Conservation (phyloP, 2,113 vertebrate species). For the Lontra canadensis region DNA sequence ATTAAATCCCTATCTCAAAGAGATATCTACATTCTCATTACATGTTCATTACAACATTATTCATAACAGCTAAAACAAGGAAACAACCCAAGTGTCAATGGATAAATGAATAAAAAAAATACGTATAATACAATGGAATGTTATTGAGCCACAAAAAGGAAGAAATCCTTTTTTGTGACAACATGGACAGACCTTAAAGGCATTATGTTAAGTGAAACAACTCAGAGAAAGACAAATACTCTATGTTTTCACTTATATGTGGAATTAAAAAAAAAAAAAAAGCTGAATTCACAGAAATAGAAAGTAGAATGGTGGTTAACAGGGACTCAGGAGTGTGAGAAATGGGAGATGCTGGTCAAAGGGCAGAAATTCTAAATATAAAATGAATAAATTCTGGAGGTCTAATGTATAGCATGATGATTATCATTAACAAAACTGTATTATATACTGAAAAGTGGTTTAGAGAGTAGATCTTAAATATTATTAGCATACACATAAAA, state of each 20-base stretch:
- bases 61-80: neutral
- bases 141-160: neutral
- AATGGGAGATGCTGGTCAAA: neutral
- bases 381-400: neutral
- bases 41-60: neutral
- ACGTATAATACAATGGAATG: neutral
- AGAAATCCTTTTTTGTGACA: slow-evolving; percentile 5
- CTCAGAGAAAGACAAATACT: neutral
- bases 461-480: neutral
- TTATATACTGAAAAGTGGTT: neutral
- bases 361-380: neutral
- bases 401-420: neutral
- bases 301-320: neutral
- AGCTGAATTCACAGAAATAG: neutral
- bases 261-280: neutral
- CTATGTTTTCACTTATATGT: neutral
- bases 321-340: neutral
- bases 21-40: neutral
- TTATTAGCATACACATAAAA: neutral
- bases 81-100: neutral
- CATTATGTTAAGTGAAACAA: neutral
- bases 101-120: neutral
- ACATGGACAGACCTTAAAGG: neutral
- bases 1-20: neutral
- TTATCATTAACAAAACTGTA: neutral